These are phyloP conservation scores for Ammodytes dubius DNA, from an alignment of 2,113 vertebrate species.

Conservation along the genomic window DNA sequence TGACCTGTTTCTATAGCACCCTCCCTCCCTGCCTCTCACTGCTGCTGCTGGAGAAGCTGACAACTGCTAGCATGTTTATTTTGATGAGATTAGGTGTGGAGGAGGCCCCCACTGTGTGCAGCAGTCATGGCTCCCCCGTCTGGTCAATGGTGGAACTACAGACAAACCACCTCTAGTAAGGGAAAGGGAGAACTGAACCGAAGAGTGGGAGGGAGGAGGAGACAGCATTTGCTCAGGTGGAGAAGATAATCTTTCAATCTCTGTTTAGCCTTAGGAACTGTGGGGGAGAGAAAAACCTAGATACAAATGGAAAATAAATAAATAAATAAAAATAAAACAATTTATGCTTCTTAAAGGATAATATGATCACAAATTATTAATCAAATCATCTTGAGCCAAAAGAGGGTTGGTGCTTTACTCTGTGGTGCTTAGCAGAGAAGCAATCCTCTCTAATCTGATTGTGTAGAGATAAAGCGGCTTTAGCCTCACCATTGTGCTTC, in stretches of 20 bases:
- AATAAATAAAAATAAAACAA: slow-evolving; percentile 85
- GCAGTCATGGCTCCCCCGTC: slow-evolving; percentile 85
- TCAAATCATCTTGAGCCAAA: slow-evolving; percentile 87
- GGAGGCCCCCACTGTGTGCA: slow-evolving; percentile 71
- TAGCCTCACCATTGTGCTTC: slow-evolving; percentile 80
- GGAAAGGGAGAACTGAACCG: slow-evolving; percentile 16
- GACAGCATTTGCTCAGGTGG: slow-evolving; percentile 57
- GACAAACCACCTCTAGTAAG: slow-evolving; percentile 21
- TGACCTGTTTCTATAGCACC: slow-evolving; percentile 89
- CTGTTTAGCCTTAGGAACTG: slow-evolving; percentile 69
- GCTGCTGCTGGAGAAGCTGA: slow-evolving; percentile 80
- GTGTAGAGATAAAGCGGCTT: slow-evolving; percentile 85
- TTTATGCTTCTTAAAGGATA: slow-evolving; percentile 87
- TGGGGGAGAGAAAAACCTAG: slow-evolving; percentile 16
- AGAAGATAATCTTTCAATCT: slow-evolving; percentile 79
- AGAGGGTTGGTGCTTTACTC: slow-evolving; percentile 64
- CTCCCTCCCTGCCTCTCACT: slow-evolving; percentile 71
- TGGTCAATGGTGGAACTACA: slow-evolving; percentile 79
- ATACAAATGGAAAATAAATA: slow-evolving; percentile 78
- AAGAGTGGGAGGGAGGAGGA: slow-evolving; percentile 33
- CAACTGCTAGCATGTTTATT: slow-evolving; percentile 85
- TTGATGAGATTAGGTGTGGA: slow-evolving; percentile 85
- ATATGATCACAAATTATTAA: slow-evolving; percentile 86
- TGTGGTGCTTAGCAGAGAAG: slow-evolving; percentile 79
- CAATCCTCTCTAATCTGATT: slow-evolving; percentile 89